These are phyloP conservation scores for Coendou prehensilis DNA, from an alignment of 2,797 vertebrate species.

Conservation along the genomic window DNA sequence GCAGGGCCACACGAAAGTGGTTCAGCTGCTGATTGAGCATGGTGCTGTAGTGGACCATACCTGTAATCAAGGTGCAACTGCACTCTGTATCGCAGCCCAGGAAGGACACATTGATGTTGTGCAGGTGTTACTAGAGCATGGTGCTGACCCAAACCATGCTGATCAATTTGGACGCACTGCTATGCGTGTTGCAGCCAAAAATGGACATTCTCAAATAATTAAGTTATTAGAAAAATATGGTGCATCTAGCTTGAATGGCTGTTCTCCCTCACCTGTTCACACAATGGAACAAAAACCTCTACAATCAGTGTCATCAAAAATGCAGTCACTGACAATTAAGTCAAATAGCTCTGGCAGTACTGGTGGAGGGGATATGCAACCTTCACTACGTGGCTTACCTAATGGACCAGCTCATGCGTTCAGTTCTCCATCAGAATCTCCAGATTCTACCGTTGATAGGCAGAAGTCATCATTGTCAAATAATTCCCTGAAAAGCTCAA, in stretches of 20 bases:
- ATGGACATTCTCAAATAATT: constrained; percentile 96
- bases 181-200: constrained; percentile 99
- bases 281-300: constrained; percentile 96
- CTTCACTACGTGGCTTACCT: constrained; percentile 92
- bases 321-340: constrained; percentile 96
- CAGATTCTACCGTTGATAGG: constrained; percentile 97
- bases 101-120: constrained; percentile 98
- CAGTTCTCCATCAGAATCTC: constrained; percentile 98
- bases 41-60: constrained; percentile 96
- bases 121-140: constrained; percentile 95
- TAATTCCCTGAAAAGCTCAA: constrained; percentile 98
- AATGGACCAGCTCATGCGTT: constrained; percentile 97
- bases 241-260: constrained; percentile 95
- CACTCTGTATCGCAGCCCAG: constrained; percentile 98
- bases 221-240: constrained; percentile 98
- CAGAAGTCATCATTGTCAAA: constrained; percentile 98
- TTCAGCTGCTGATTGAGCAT: constrained; percentile 96
- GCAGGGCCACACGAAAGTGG: constrained; percentile 97
- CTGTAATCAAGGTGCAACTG: constrained; percentile 98
- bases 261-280: constrained; percentile 96
- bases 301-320: constrained; percentile 92
- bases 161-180: constrained; percentile 99
- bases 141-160: constrained; percentile 97
- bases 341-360: constrained; percentile 98
- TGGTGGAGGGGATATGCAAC: constrained; percentile 94